A percentile compares a stretch with the other conserved stretches of the same genome.
Evolutionary conservation across 2,888 invertebrate species (phyloP).

Genomic region (Sesamia inferens): DNA sequence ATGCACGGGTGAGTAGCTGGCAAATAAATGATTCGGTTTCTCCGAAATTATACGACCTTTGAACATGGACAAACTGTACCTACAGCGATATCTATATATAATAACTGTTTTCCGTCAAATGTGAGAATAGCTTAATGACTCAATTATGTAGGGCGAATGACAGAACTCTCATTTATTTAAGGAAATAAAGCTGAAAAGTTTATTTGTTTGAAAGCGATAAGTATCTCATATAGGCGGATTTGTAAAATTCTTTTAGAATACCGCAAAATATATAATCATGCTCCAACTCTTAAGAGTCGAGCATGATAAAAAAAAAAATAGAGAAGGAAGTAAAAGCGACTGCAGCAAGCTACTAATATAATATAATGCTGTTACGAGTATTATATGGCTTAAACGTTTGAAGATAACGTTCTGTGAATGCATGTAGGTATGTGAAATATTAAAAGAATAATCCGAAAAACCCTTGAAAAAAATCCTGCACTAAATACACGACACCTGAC

Average conservation of each 20-base stretch:
- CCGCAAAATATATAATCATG: neutral
- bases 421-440: neutral
- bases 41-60: slow-evolving; percentile 2
- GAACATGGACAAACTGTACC: neutral
- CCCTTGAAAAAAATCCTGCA: slow-evolving; percentile 5
- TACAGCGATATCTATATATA: neutral
- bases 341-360: neutral
- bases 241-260: neutral
- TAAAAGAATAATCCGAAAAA: neutral
- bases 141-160: neutral
- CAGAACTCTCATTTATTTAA: neutral
- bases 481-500: neutral
- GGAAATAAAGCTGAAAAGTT: neutral
- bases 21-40: slow-evolving; percentile 11
- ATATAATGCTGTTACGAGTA: neutral
- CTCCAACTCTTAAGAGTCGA: neutral
- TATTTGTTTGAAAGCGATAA: neutral
- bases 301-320: neutral
- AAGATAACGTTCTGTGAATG: slow-evolving; percentile 20
- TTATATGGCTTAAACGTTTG: neutral
- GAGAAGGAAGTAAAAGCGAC: neutral
- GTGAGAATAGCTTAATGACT: neutral
- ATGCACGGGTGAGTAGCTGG: neutral
- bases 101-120: neutral
- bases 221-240: neutral